Percentiles rank a stretch among this genome's conserved stretches.
Conservation (phyloP, 2,113 vertebrate genomes). For the Serranochromis macrocephalus region DNA sequence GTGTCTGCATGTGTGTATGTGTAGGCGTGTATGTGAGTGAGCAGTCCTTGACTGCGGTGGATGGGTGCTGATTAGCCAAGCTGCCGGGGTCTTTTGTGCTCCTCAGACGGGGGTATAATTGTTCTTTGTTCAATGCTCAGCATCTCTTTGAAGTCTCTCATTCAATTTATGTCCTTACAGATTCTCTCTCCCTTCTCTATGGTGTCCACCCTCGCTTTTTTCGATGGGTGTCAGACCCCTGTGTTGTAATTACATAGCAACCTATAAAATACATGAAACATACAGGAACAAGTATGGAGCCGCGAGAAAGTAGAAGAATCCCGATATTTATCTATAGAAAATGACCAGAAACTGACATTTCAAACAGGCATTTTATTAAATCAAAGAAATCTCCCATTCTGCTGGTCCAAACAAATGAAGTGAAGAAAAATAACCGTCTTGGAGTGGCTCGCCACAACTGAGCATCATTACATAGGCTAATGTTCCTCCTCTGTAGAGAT, state of each 20-base stretch:
- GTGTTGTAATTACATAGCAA: slow-evolving; percentile 33
- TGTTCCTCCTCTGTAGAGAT: neutral
- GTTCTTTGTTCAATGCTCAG: slow-evolving; percentile 59
- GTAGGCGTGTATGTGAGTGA: neutral
- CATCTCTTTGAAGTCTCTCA: slow-evolving; percentile 65
- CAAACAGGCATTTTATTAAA: neutral
- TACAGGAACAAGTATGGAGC: neutral
- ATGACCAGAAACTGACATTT: neutral
- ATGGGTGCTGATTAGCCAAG: slow-evolving; percentile 59
- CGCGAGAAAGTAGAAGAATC: neutral
- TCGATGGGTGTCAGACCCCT: slow-evolving; percentile 12
- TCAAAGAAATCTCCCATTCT: neutral
- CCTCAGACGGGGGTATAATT: slow-evolving; percentile 55
- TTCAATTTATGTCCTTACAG: slow-evolving; percentile 53
- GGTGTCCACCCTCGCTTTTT: neutral
- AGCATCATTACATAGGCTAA: neutral
- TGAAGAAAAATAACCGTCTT: neutral
- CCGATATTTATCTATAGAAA: neutral
- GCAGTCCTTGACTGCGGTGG: slow-evolving; percentile 53
- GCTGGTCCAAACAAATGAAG: neutral
- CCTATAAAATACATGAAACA: neutral
- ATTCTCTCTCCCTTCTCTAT: slow-evolving; percentile 13
- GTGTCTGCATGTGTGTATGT: neutral
- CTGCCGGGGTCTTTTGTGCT: slow-evolving; percentile 60
- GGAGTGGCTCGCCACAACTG: neutral